Conservation (phyloP, 2,797 vertebrate species). For the Scolopax rusticola region DNA sequence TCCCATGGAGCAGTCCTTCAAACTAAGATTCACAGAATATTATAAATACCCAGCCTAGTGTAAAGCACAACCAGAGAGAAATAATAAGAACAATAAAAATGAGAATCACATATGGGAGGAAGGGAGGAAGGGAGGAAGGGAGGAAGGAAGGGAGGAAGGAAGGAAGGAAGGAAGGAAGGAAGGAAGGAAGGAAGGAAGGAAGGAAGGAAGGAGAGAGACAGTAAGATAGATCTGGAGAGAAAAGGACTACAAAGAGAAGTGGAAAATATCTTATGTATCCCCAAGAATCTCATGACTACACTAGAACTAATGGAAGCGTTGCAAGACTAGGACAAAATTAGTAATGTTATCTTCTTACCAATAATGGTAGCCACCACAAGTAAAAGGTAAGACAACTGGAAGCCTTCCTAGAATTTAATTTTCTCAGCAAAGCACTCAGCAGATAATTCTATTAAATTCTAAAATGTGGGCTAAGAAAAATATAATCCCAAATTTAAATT, state of each 20-base stretch:
- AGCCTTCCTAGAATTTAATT: constrained; percentile 38
- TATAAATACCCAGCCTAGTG: neutral
- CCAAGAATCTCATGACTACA: neutral
- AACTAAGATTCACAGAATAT: neutral
- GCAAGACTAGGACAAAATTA: neutral
- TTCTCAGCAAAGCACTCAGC: constrained; percentile 1
- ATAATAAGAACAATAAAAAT: neutral
- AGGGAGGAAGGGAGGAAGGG: neutral
- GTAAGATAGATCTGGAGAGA: neutral
- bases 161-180: neutral
- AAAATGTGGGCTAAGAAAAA: neutral
- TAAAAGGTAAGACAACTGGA: constrained; percentile 38
- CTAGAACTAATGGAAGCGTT: neutral
- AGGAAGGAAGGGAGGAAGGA: too few species aligned
- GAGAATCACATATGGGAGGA: too few species aligned
- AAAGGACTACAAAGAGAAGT: neutral
- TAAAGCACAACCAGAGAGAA: neutral
- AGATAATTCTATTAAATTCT: constrained; percentile 41
- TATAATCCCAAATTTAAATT: constrained; percentile 14
- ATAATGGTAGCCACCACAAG: constrained; percentile 16
- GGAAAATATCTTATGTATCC: neutral
- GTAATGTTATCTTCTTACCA: constrained; percentile 3
- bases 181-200: too few species aligned
- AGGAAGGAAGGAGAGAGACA: neutral
- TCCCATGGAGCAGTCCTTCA: neutral